These are phyloP conservation scores for Pediacus dermestoides DNA, from an alignment of 2,888 invertebrate genomes.

Conservation along the genomic window DNA sequence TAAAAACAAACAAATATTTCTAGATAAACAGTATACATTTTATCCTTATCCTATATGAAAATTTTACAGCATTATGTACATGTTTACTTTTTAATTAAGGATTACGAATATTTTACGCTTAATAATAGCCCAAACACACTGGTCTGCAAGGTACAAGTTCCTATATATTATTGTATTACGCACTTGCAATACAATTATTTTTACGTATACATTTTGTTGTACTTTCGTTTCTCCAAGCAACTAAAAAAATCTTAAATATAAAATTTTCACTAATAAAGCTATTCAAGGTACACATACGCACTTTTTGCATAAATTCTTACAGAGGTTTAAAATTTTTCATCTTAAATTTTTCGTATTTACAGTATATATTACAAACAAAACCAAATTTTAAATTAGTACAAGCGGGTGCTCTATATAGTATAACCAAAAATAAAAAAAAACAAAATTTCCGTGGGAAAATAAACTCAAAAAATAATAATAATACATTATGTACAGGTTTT, in stretches of 20 bases:
- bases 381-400: conserved; percentile 38
- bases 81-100: conserved; percentile 18
- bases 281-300: conserved; percentile 14
- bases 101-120: conserved; percentile 20
- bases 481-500: conserved; percentile 26
- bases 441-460: conserved; percentile 13
- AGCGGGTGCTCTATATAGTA: conserved; percentile 40
- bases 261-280: conserved; percentile 34
- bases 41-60: conserved; percentile 48
- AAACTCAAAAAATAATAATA: conserved; percentile 16
- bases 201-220: conserved; percentile 49
- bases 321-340: conserved; percentile 40
- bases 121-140: conserved; percentile 44
- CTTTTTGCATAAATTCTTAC: conserved; percentile 26
- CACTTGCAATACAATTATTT: conserved; percentile 35
- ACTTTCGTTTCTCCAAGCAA: conserved; percentile 45
- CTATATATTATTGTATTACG: conserved; percentile 23
- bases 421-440: conserved; percentile 15
- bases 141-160: conserved; percentile 48
- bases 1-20: conserved; percentile 42
- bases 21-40: conserved; percentile 50
- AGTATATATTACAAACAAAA: conserved; percentile 31
- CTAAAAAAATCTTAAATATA: conserved; percentile 25
- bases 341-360: conserved; percentile 31
- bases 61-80: conserved; percentile 44